These are phyloP conservation scores for Caenorhabditis zanzibari DNA, from an alignment of 2,888 invertebrate species.

Conservation along the genomic window DNA sequence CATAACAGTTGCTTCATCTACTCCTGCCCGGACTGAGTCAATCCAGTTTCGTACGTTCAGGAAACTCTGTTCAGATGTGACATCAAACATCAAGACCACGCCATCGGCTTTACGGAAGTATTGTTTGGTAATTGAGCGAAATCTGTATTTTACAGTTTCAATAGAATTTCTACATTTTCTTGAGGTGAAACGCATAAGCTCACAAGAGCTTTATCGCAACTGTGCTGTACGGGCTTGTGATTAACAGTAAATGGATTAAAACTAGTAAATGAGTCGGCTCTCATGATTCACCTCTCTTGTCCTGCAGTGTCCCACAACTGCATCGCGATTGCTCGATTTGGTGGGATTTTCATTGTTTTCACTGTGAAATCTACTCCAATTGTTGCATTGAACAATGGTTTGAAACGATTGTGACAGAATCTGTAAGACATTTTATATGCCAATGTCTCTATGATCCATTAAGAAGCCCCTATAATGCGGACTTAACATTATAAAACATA, in stretches of 20 bases:
- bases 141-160: slow-evolving; percentile 84
- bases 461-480: too few species aligned
- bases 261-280: too few species aligned
- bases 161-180: too few species aligned
- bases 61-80: slow-evolving; percentile 85
- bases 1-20: slow-evolving; percentile 85
- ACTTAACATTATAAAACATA: neutral
- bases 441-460: too few species aligned
- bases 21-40: slow-evolving; percentile 83
- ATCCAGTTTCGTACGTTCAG: slow-evolving; percentile 84
- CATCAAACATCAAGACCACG: slow-evolving; percentile 86
- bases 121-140: slow-evolving; percentile 86
- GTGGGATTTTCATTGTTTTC: slow-evolving; percentile 82
- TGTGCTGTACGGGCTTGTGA: too few species aligned
- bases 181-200: too few species aligned
- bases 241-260: too few species aligned
- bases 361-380: slow-evolving; percentile 86
- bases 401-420: slow-evolving; percentile 86
- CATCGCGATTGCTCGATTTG: slow-evolving; percentile 84
- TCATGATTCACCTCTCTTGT: slow-evolving; percentile 86
- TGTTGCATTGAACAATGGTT: slow-evolving; percentile 85
- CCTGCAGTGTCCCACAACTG: slow-evolving; percentile 86
- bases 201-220: too few species aligned
- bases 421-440: slow-evolving; percentile 47
- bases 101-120: slow-evolving; percentile 87